Evolutionary conservation across 2,797 vertebrate genomes (phyloP).

Genomic region (Caiman crocodilus): DNA sequence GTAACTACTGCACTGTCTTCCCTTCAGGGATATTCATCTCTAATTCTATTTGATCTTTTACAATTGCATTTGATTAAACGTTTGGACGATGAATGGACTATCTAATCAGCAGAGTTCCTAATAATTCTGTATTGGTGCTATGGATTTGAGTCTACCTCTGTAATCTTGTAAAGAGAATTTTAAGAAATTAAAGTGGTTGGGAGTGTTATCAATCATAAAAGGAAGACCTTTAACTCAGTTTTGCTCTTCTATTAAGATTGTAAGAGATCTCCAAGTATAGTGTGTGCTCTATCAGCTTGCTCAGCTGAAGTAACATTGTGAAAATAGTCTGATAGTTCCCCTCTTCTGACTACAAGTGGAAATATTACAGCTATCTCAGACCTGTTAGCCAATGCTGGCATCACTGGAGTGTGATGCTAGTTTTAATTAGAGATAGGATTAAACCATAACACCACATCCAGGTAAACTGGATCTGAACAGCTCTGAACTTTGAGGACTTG

Average conservation of each 20-base stretch:
- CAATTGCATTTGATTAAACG: slow-evolving; percentile 51
- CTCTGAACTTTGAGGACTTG: slow-evolving; percentile 28
- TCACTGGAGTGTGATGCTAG: background rate
- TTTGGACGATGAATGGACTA: slow-evolving; percentile 25
- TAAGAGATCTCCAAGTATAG: slow-evolving; percentile 40
- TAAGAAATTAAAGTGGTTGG: slow-evolving; percentile 11
- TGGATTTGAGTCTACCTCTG: background rate
- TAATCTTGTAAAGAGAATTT: slow-evolving; percentile 42
- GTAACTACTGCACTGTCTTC: background rate
- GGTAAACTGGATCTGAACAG: slow-evolving; percentile 35
- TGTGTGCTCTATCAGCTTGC: slow-evolving; percentile 12
- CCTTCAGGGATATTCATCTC: slow-evolving; percentile 9
- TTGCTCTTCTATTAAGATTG: background rate
- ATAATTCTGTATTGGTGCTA: slow-evolving; percentile 10
- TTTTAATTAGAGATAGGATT: slow-evolving; percentile 31
- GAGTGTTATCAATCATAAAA: slow-evolving; percentile 8
- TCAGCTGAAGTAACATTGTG: background rate
- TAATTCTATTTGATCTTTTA: slow-evolving; percentile 62
- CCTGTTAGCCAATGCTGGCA: slow-evolving; percentile 29
- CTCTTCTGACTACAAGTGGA: slow-evolving; percentile 3
- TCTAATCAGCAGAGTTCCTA: slow-evolving; percentile 38
- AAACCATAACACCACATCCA: slow-evolving; percentile 3
- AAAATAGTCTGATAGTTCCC: slow-evolving; percentile 31
- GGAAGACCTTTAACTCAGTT: slow-evolving; percentile 39
- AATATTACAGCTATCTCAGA: slow-evolving; percentile 1